Evolutionary conservation across 2,888 invertebrate species (phyloP), one percentile per base, ranked within the genome.

Genomic region (Parnassius apollo): DNA sequence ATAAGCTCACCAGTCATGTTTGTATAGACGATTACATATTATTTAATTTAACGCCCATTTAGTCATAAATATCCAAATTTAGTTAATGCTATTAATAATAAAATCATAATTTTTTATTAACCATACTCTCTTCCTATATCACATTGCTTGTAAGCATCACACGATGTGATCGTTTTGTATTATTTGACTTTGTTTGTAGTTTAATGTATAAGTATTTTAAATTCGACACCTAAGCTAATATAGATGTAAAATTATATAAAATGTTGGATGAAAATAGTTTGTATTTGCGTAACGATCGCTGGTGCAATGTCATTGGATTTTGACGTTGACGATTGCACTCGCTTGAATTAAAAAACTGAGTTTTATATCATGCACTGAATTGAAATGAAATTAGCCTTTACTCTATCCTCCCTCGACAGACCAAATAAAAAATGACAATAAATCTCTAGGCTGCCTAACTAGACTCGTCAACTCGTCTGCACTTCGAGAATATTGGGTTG

Each of bases 61-160:
- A 91, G 91, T 91, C 91, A 91, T 91, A 86, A 91, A 87, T 86
- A 91, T 89, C 91, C 91, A 91, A 91, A 91, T 91, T 91, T 91
- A 91, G 91, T 88, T 88, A 86, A 88, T 87, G 81, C 80, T 88
- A 83, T 86, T 84, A 83, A 83, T 80, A 49, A 62, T 55, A 59
- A 45, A 81, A 77, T 78, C 75, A 80, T 82, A 82, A 80, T 80
- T 53, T 60, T 82, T 78, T 79, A 74, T 81, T 77, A 76, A 81
- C 82, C 78, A 74, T 80, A 78, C 80, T 78, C 74, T 78, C 72
- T 81, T 82, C 80, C 81, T 85, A 76, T 78, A 81, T 82, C 80
- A 82, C 82, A 80, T 82, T 78, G 82, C 80, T 81, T 76, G 77
- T 81, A 83, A 83, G 78, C 88, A 87, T 88, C 89, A 87, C 91